phyloP scores from a whole-genome alignment of 2,888 invertebrate genomes.

The Drepana falcataria region DNA sequence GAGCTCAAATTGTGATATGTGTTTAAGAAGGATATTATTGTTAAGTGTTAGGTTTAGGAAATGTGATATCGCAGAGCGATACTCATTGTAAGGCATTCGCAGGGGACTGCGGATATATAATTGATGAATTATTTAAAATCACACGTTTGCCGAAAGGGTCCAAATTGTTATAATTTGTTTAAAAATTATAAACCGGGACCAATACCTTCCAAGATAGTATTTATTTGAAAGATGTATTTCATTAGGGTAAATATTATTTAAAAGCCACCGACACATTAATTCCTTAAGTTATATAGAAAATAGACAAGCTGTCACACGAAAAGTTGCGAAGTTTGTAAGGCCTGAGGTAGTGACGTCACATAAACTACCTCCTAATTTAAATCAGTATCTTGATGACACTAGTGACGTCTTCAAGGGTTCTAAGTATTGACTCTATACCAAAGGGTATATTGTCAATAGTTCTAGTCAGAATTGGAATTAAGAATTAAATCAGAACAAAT shows the following conservation, averaged over 20 bases:
- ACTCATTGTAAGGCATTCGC: slow-evolving; percentile 63
- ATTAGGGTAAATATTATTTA: slow-evolving; percentile 75
- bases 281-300: slow-evolving; percentile 74
- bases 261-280: slow-evolving; percentile 80
- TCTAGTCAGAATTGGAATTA: slow-evolving; percentile 76
- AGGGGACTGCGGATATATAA: slow-evolving; percentile 53
- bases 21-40: slow-evolving; percentile 64
- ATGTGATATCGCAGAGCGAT: slow-evolving; percentile 74
- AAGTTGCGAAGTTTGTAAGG: slow-evolving; percentile 69
- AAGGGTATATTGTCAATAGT: slow-evolving; percentile 43
- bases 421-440: slow-evolving; percentile 44
- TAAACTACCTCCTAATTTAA: slow-evolving; percentile 76
- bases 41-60: slow-evolving; percentile 62
- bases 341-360: slow-evolving; percentile 47
- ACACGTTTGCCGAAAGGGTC: slow-evolving; percentile 73
- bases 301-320: slow-evolving; percentile 67
- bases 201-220: slow-evolving; percentile 78
- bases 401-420: slow-evolving; percentile 46
- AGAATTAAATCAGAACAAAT: slow-evolving; percentile 35
- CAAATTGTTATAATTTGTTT: slow-evolving; percentile 78
- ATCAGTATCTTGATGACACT: slow-evolving; percentile 59
- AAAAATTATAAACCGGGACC: slow-evolving; percentile 80
- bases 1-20: slow-evolving; percentile 77
- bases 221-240: slow-evolving; percentile 78
- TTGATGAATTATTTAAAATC: slow-evolving; percentile 60